Base-by-base conservation (phyloP, 2,113 vertebrate species). In the Eidolon helvum region DNA sequence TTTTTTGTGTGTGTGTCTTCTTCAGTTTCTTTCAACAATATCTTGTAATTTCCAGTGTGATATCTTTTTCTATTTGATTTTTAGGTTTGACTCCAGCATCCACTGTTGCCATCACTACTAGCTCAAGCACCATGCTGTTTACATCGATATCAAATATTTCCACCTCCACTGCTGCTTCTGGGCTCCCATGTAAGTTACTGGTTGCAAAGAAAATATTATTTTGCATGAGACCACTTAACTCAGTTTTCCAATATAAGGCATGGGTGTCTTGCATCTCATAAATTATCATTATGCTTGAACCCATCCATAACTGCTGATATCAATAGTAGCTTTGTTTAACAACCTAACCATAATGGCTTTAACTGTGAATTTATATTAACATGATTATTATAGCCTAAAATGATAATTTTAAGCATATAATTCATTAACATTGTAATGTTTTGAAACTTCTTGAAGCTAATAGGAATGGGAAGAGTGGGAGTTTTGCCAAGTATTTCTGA, bases 151-250 rank as follows among this genome's bases (percentile, higher is more conserved):
- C 94, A 1, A 97, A 96, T 63, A 77, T 97, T 24, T 90, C 98
- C 24, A 38, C 97, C 6, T 91, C 95, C 0, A 79, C 98, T 10
- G 95, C 98, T 75, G 33, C 63, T 75, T 21, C 95, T 2, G 98
- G 98, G 66, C 98, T 99, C 50, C 95, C 97, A 7, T 88, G 99
- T 99, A 98, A 99, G 99, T 98, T 75, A 30, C 28, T 12, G 4
- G 30, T 83, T 95, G 38, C n/a, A 96, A 90, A 96, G 69, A 92
- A 84, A 93, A 94, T 87, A 61, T 1, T 79, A 61, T 92, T 97
- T 88, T 0, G 0, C 38, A 91, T 94, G 28, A 86, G 26, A 38
- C 26, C 26, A 79, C 10, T 79, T 98, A 79, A 83, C 50, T 94
- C 14, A 92, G 35, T 87, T 95, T 96, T 48, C 8, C 35, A 92